These are phyloP conservation scores for Halictus rubicundus DNA, from an alignment of 1,140 invertebrate species.

Conservation along the genomic window DNA sequence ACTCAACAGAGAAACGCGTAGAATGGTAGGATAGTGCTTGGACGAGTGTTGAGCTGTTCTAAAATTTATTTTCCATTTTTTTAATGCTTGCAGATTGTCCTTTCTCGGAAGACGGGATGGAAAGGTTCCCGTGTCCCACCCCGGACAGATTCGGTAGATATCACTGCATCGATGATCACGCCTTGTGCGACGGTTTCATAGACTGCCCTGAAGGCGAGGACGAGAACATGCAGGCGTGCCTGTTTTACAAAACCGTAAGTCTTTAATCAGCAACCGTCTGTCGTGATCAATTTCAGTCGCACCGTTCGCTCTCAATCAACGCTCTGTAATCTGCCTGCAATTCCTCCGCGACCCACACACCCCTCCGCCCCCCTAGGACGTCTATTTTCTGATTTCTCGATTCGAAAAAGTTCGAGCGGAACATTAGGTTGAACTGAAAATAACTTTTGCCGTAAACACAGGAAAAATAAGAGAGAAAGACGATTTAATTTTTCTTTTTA, in stretches of 20 bases:
- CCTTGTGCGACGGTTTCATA: constrained; percentile 95
- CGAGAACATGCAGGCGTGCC: constrained; percentile 95
- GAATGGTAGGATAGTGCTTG: too few relatives aligned
- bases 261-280: not conserved
- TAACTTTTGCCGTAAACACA: too few relatives aligned
- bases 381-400: not conserved
- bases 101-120: constrained; percentile 94
- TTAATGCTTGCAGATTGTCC: constrained; percentile 90
- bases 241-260: constrained; percentile 98
- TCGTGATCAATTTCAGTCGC: not conserved
- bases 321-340: not conserved
- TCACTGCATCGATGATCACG: constrained; percentile 97
- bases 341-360: not conserved
- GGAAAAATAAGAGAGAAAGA: too few relatives aligned
- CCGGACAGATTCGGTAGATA: constrained; percentile 94
- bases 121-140: constrained; percentile 95
- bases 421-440: too few relatives aligned
- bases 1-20: too few relatives aligned
- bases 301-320: not conserved
- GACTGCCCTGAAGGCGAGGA: constrained; percentile 96
- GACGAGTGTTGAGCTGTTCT: too few relatives aligned
- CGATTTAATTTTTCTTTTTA: too few relatives aligned
- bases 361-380: not conserved
- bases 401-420: not conserved
- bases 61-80: not conserved